These are phyloP conservation scores for Peromyscus californicus DNA, from an alignment of 2,113 vertebrate species.

Conservation along the genomic window DNA sequence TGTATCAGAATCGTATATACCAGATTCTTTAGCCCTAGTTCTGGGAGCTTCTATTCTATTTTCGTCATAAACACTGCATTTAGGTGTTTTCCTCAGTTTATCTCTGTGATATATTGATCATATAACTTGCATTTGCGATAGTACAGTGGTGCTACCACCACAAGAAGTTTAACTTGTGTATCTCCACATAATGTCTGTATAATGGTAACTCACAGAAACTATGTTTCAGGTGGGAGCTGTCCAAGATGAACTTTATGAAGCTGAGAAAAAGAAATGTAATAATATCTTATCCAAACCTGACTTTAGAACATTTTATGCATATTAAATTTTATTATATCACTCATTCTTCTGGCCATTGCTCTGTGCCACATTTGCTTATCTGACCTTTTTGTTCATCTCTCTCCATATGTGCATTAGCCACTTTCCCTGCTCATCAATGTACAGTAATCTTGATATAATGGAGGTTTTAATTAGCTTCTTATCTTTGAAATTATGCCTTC, in stretches of 20 bases:
- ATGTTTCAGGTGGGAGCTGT: neutral
- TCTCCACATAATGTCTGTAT: neutral
- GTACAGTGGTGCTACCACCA: neutral
- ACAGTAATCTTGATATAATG: constrained; percentile 46
- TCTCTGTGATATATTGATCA: constrained; percentile 1
- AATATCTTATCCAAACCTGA: neutral
- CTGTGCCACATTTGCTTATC: neutral
- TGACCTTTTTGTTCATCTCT: constrained; percentile 47
- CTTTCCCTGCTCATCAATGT: constrained; percentile 19
- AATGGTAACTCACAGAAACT: constrained; percentile 4
- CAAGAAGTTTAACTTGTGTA: constrained; percentile 36
- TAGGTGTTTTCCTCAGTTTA: neutral
- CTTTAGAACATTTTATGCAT: constrained; percentile 36
- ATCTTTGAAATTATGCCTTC: constrained; percentile 44
- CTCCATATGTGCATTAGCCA: neutral
- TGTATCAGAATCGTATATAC: neutral
- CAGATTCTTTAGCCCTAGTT: neutral
- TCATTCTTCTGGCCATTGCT: neutral
- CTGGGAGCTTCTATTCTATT: neutral
- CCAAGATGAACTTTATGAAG: constrained; percentile 16
- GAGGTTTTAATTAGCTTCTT: constrained; percentile 59
- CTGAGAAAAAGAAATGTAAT: constrained; percentile 51
- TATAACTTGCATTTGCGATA: constrained; percentile 37
- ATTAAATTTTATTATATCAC: constrained; percentile 35
- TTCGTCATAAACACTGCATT: neutral